Base-by-base conservation (phyloP, 2,113 vertebrate species). In the Chrysemys picta region DNA sequence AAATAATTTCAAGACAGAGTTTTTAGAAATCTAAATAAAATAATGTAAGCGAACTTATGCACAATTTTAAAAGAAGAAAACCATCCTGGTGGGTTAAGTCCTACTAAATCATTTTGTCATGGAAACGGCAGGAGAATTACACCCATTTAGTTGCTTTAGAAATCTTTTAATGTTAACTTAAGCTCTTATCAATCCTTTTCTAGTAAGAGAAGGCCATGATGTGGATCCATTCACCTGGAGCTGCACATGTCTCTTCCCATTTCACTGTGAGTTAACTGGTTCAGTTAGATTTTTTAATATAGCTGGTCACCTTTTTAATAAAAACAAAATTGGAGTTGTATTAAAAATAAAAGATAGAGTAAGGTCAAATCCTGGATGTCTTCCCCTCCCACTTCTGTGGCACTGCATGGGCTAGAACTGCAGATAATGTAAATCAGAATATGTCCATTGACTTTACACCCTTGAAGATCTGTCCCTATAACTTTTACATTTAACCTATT, bases 121-220 rank as follows among this genome's bases (percentile, higher is more conserved):
- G 12, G 50, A 59, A 4, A 49, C 50, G 75, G 25, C 2, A 57
- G 24, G 14, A 42, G 19, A 2, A 10, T 29, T 49, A 10, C 0
- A 0, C 27, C 9, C 35, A 4, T 0, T 0, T 42, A n/a, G 8
- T 25, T 88, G 27, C 35, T 89, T 85, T 27, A 27, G 21, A 53
- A 76, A 17, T 59, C 14, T 38, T 65, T 47, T 84, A 8, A 5
- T 62, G 1, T 24, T 4, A 42, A 13, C 45, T 82, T 72, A 62
- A 24, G 89, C 14, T 5, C 4, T 1, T 27, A 22, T 31, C 24
- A 13, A 5, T 76, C 3, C 4, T 81, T 80, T 91, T 86, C 2
- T 80, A 54, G 6, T 78, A 11, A 35, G 62, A 69, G 31, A 16
- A 69, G 31, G 65, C 35, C 17, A 21, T 72, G 65, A 72, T 72